Evolutionary conservation across 2,888 invertebrate genomes (phyloP), one percentile per base, ranked within the genome.

Genomic region (Conops quadrifasciatus): DNA sequence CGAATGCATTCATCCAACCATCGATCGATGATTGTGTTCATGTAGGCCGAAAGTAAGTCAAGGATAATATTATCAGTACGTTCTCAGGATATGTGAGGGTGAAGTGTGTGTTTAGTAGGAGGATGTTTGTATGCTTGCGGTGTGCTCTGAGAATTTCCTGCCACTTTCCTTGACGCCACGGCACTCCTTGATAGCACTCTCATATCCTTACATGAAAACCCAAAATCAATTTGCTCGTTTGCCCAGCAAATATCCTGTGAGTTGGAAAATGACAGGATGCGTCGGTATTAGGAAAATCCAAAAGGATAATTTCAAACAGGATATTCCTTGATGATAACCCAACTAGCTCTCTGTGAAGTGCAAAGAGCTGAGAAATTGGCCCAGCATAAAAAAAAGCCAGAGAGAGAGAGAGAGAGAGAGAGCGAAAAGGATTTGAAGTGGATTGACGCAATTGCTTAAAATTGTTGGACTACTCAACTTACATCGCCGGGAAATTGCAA

Each of bases 181-280:
- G n/a, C n/a, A n/a, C n/a, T n/a, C n/a, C n/a, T n/a, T n/a, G 36
- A 36, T 36, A 36, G 5, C 36, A 36, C 36, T n/a, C n/a, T n/a
- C n/a, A n/a, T n/a, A n/a, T n/a, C n/a, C n/a, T n/a, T 36, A 36
- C 36, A 36, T 36, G 36, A 36, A 36, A 36, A 36, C 13, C 9
- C 51, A 21, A 49, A 65, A 65, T 65, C 65, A 65, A 65, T 65
- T 65, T 49, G 36, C 36, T 36, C 19, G 65, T 65, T 65, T 65
- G 51, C 51, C 51, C 51, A 51, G 51, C 65, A 65, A 65, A 51
- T 19, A 65, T 49, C 51, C 65, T 49, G 51, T 65, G 51, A 65
- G 51, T 51, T 51, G 30, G 65, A 51, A 65, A 51, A 51, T 28
- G 51, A 49, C 65, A 53, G 65, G 30, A 51, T 51, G 51, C 47